phyloP scores from a whole-genome alignment of 2,888 invertebrate genomes.

The Micropterix aruncella region DNA sequence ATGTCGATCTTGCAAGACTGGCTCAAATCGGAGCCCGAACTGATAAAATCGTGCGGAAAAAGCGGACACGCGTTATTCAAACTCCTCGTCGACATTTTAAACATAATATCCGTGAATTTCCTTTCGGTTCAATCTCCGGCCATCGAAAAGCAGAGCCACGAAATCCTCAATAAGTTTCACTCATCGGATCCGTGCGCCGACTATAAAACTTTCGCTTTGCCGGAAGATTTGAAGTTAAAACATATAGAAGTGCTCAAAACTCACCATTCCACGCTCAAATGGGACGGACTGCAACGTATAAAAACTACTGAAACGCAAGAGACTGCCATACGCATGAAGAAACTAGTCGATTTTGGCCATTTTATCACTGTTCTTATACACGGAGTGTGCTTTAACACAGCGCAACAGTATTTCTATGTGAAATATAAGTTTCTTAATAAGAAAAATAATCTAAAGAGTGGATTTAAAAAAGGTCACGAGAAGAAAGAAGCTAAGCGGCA shows the following conservation, averaged over 20 bases:
- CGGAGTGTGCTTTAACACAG: conserved; percentile 48
- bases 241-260: conserved; percentile 53
- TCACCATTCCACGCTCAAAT: conserved; percentile 54
- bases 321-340: conserved; percentile 58
- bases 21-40: conserved; percentile 64
- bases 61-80: conserved; percentile 68
- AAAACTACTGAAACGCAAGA: conserved; percentile 49
- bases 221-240: conserved; percentile 62
- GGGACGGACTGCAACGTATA: conserved; percentile 44
- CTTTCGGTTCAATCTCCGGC: conserved; percentile 15
- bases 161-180: conserved; percentile 13
- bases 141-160: conserved; percentile 7
- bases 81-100: conserved; percentile 65
- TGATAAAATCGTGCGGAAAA: conserved; percentile 63
- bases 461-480: conserved; percentile 15
- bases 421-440: conserved; percentile 18
- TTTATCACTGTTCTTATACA: conserved; percentile 51
- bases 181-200: conserved; percentile 38
- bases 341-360: conserved; percentile 69
- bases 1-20: conserved; percentile 74
- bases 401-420: conserved; percentile 30
- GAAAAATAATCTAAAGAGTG: conserved; percentile 14
- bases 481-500: conserved; percentile 32
- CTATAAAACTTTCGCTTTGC: conserved; percentile 49
- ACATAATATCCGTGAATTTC: conserved; percentile 62